Evolutionary conservation across 2,797 vertebrate species (phyloP), one percentile per base, ranked within the genome.

Genomic region (Anniella stebbinsi): DNA sequence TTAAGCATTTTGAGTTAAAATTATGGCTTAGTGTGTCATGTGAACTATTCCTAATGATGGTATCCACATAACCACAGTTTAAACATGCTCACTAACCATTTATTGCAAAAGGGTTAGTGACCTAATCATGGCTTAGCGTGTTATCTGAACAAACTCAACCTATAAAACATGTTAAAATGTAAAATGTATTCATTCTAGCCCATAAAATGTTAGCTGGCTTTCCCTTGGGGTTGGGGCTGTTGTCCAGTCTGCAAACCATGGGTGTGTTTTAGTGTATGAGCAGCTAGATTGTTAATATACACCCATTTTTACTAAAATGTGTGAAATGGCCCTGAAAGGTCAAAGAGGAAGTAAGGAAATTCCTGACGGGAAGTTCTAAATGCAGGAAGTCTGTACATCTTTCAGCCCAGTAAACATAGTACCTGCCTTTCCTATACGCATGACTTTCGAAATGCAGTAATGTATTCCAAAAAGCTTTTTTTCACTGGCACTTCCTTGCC

Each of bases 401-500:
- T 87, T 78, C 57, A 91, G 81, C 41, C 85, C 41, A 36, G 0
- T 89, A 77, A 83, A 86, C 88, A 89, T 88, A 89, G 3, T 7
- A 82, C 87, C 93, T 87, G 17, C 88, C 87, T 88, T 73, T 73
- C 54, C 66, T n/a, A n/a, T n/a, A 89, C 63, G 86, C 88, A 60
- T 87, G 92, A 88, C 78, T 93, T 91, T 92, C 91, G 92, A 93
- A 90, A 54, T 94, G 88, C 77, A 92, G 92, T 51, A 76, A 67
- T 82, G 92, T 94, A 90, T 83, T 95, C 93, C 93, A 90, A 88
- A 87, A 83, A 75, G 86, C 76, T 94, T 96, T 93, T 91, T 96
- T 94, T 94, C 91, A 89, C 92, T 95, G 94, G 94, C 84, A 66
- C 67, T 89, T 93, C 92, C 93, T 92, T 94, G 80, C 92, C 91